Conservation (phyloP, 2,113 vertebrate genomes). For the Pteropus alecto region DNA sequence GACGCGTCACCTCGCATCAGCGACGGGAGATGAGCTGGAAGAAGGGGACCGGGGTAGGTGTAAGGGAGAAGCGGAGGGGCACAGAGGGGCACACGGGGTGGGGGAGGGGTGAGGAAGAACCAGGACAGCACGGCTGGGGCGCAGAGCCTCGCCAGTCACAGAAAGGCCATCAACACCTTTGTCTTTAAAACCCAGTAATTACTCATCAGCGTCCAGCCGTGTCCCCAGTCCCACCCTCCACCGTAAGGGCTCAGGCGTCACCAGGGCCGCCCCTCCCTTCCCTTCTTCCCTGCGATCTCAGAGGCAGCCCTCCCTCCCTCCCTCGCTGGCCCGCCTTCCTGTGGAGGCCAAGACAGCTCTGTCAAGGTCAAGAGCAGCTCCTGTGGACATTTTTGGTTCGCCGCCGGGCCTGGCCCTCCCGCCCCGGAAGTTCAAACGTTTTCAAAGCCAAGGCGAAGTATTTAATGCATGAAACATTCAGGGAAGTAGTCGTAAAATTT, state of each 20-base stretch:
- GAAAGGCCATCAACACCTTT: rapidly evolving
- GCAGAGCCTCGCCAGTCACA: neutral
- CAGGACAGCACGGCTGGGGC: too few relatives aligned
- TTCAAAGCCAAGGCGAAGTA: neutral
- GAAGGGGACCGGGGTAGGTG: neutral
- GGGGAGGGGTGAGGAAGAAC: neutral
- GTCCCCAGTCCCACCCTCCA: too few relatives aligned
- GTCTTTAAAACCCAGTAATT: neutral
- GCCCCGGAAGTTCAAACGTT: neutral
- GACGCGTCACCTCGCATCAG: neutral
- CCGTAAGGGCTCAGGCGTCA: rapidly evolving
- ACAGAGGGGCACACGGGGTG: neutral
- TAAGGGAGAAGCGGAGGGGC: neutral
- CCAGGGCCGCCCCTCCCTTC: rapidly evolving
- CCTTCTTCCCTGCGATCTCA: too few relatives aligned
- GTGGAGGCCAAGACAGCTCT: neutral
- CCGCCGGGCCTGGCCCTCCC: neutral
- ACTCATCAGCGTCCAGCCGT: rapidly evolving
- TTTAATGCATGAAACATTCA: neutral
- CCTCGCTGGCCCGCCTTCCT: neutral
- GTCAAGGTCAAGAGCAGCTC: neutral
- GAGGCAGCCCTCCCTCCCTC: neutral
- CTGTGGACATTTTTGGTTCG: neutral
- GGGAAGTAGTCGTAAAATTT: neutral
- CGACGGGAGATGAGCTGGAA: neutral